Percentiles rank a stretch among this genome's conserved stretches.
Conservation (phyloP, 2,888 invertebrate genomes). For the Lycophotia porphyrea region DNA sequence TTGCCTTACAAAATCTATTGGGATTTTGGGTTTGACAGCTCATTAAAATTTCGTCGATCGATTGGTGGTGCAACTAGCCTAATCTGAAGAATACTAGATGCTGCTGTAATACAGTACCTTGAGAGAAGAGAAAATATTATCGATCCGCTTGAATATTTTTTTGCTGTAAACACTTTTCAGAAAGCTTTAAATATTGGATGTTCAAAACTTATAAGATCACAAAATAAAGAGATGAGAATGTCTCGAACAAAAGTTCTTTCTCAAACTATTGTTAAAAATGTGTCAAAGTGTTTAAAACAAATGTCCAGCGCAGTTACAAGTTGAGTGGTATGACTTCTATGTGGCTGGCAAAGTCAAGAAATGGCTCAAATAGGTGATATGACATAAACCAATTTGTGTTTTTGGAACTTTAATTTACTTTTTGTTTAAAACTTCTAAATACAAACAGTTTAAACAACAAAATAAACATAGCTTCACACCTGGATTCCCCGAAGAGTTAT, state of each 20-base stretch:
- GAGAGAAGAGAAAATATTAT: neutral
- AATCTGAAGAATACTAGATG: neutral
- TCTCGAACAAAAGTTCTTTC: neutral
- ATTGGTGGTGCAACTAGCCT: neutral
- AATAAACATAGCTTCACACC: neutral
- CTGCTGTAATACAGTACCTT: neutral
- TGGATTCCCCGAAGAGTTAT: neutral
- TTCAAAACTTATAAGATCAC: neutral
- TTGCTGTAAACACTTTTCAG: neutral
- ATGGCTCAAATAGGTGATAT: neutral
- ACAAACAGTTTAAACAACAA: neutral
- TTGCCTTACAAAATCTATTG: neutral
- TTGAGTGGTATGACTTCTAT: neutral
- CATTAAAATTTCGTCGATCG: neutral
- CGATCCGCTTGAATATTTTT: neutral
- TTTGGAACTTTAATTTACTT: neutral
- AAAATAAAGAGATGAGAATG: neutral
- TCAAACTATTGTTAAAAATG: neutral
- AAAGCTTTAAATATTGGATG: neutral
- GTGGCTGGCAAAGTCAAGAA: neutral
- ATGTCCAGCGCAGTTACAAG: neutral
- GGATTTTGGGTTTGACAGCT: too few species aligned
- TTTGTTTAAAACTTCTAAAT: neutral
- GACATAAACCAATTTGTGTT: too few species aligned
- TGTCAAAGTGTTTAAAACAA: neutral